Evolutionary conservation across 2,888 invertebrate genomes (phyloP).

Genomic region (Polyommatus icarus): DNA sequence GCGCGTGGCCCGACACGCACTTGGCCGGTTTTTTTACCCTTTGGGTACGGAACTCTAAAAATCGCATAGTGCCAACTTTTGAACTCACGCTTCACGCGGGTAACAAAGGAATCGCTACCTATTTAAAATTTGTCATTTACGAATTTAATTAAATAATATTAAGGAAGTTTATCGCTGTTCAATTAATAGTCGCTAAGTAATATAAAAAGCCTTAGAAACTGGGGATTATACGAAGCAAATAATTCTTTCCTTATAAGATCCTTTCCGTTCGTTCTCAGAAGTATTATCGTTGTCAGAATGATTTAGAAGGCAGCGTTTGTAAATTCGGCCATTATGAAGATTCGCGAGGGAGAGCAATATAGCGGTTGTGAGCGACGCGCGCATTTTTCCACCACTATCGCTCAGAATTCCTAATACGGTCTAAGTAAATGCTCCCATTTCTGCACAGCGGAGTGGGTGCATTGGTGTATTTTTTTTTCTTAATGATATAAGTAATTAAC

Average conservation of each 20-base stretch:
- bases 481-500: no score
- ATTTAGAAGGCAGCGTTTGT: constrained; percentile 11
- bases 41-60: no score
- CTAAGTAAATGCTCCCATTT: constrained; percentile 46
- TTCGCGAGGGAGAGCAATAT: constrained; percentile 41
- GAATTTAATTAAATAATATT: no score
- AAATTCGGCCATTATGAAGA: constrained; percentile 21
- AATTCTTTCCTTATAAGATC: background rate
- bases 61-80: no score
- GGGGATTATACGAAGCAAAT: background rate
- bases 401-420: constrained; percentile 47
- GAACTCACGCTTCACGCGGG: no score
- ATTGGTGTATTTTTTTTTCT: constrained; percentile 16
- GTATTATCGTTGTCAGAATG: constrained; percentile 13
- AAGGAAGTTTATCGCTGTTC: background rate
- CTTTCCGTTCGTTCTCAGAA: background rate
- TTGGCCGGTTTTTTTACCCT: no score
- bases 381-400: constrained; percentile 42
- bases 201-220: no score
- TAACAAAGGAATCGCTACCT: no score
- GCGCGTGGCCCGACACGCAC: no score
- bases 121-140: no score
- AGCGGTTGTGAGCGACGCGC: constrained; percentile 36
- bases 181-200: no score
- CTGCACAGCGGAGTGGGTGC: constrained; percentile 10